Conservation (phyloP, 2,888 invertebrate species). For the Thymelicus sylvestris region DNA sequence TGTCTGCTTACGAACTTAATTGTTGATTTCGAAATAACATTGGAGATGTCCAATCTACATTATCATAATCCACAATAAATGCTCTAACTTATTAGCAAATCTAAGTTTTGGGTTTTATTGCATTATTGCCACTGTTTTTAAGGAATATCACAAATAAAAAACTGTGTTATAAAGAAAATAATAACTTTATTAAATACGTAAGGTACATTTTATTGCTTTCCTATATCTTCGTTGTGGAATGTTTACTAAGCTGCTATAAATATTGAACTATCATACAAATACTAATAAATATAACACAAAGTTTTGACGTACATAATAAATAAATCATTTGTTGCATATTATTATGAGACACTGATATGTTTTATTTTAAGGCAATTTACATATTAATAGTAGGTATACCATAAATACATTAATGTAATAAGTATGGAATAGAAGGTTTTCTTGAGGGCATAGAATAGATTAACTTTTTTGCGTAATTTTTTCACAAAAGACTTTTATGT, state of each 20-base stretch:
- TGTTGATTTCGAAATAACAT: too few species aligned
- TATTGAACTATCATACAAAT: constrained; percentile 1
- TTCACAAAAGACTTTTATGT: too few species aligned
- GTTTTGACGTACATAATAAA: neutral
- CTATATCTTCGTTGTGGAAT: constrained; percentile 22
- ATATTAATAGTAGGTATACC: neutral
- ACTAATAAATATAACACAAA: neutral
- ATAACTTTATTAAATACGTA: constrained; percentile 27
- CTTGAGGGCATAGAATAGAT: neutral
- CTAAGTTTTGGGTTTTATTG: too few species aligned
- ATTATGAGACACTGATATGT: constrained; percentile 13
- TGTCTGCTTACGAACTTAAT: too few species aligned
- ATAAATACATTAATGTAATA: neutral
- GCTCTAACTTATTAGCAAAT: too few species aligned
- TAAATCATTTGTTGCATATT: constrained; percentile 13
- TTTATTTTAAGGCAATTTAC: constrained; percentile 2
- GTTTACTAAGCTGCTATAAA: constrained; percentile 18
- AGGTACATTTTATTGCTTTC: constrained; percentile 27
- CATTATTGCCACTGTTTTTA: too few species aligned
- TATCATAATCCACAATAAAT: too few species aligned
- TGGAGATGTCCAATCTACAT: too few species aligned
- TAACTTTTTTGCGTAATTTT: neutral
- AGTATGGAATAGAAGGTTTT: constrained; percentile 1
- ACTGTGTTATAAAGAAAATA: neutral
- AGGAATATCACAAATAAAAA: neutral